Conservation (phyloP, 2,797 vertebrate genomes). For the Orientallactaga sibirica region DNA sequence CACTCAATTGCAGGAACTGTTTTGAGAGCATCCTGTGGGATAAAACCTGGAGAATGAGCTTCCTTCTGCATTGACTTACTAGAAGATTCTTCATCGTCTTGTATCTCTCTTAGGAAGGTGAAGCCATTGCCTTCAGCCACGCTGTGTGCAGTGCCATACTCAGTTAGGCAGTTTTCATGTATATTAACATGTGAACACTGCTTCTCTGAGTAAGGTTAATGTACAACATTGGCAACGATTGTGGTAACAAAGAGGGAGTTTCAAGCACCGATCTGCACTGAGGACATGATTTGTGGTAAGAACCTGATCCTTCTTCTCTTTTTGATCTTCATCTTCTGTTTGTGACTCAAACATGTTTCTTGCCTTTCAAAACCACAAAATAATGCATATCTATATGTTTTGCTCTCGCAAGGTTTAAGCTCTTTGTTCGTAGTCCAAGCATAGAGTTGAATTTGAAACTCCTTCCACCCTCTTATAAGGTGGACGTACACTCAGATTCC, state of each 20-base stretch:
- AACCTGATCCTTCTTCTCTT: neutral
- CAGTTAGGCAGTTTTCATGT: conserved; percentile 43
- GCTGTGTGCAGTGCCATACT: conserved; percentile 34
- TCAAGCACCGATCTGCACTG: neutral
- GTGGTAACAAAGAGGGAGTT: neutral
- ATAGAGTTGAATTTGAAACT: neutral
- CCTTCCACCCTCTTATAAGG: neutral
- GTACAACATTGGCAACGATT: neutral
- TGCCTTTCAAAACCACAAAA: neutral
- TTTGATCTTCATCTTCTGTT: neutral
- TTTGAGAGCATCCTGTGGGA: neutral
- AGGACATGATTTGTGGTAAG: neutral
- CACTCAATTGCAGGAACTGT: neutral
- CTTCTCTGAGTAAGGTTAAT: conserved; percentile 30
- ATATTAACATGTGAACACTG: neutral
- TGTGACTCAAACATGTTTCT: neutral
- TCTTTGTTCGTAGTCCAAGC: neutral
- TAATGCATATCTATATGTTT: neutral
- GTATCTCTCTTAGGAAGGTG: neutral
- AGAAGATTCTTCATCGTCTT: neutral
- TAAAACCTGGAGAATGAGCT: neutral
- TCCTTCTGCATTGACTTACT: neutral
- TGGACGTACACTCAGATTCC: neutral
- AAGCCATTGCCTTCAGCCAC: neutral
- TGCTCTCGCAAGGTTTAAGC: neutral